Base-by-base conservation (phyloP, 2,797 vertebrate species). In the Melanogrammus aeglefinus region DNA sequence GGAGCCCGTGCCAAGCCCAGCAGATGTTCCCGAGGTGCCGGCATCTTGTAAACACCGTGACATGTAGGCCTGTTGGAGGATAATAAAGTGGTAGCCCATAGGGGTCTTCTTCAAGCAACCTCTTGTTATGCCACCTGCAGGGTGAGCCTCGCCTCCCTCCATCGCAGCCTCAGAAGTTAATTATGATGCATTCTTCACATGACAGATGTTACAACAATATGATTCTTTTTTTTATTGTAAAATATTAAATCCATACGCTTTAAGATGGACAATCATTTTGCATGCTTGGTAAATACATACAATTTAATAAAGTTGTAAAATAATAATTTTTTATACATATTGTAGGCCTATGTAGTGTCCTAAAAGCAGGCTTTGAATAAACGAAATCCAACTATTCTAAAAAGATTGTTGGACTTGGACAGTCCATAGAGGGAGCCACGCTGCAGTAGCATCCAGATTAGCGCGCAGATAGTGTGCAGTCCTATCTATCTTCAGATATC, bases 371-470 rank as follows among this genome's bases (percentile, higher is more conserved):
- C 16, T 13, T 13, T 13, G 31, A 44, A 44, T 21, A 57, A 57
- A 21, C 3, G 12, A 57, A 57, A 18, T 57, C 47, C 47, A 57
- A 57, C 47, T 57, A 36, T 18, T 33, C 6, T 18, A 16, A 72
- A 76, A 31, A 7, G 21, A 36, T 38, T 38, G 35, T 38, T 66
- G 21, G 66, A 66, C 57, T 12, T 80, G 41, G 72, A 66, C 80
- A 79, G 86, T 91, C 93, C 82, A 85, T 88, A 94, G 94, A 92
- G 92, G 94, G 92, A 93, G 93, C 92, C 90, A 91, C 82, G 86
- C 76, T 82, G 78, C 83, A 72, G 86, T 31, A 78, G 84, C 78
- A 85, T 80, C 72, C 76, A 77, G 86, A 73, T 84, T 75, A 6
- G 83, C 80, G 76, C 78, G 75, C 76, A 13, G 12, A 16, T 44